A percentile compares a stretch with the other conserved stretches of the same genome.
Conservation (phyloP, 2,888 invertebrate genomes). For the Oscheius sp. region DNA sequence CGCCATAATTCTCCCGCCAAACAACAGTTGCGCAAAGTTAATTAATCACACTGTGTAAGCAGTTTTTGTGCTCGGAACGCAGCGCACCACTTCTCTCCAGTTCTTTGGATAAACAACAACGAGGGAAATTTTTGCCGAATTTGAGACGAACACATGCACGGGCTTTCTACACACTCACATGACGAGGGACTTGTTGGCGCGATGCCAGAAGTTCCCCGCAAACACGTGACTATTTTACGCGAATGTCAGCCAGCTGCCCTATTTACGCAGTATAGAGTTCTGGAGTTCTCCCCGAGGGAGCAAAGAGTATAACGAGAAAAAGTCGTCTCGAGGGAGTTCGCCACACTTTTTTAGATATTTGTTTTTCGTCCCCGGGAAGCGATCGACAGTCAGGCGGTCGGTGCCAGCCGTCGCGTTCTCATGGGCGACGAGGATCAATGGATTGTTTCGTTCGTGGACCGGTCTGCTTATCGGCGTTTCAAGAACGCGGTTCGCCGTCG, state of each 20-base stretch:
- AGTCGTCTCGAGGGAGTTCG: conserved; percentile 14
- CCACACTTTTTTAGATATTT: background rate
- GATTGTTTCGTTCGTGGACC: conserved; percentile 31
- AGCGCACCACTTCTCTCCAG: background rate
- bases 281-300: conserved; percentile 24
- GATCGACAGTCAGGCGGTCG: background rate
- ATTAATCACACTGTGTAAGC: conserved; percentile 23
- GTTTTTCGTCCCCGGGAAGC: background rate
- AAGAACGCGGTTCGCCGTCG: conserved; percentile 26
- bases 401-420: conserved; percentile 25
- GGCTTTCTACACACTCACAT: conserved; percentile 8
- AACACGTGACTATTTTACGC: conserved; percentile 26
- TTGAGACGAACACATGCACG: background rate
- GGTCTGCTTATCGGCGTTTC: conserved; percentile 29
- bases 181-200: conserved; percentile 21
- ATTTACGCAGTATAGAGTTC: conserved; percentile 23
- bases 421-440: conserved; percentile 22
- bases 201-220: conserved; percentile 25
- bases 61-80: conserved; percentile 12
- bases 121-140: background rate
- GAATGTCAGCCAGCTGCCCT: conserved; percentile 25
- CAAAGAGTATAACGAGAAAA: conserved; percentile 10
- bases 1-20: conserved; percentile 8
- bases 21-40: conserved; percentile 9
- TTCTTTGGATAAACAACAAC: background rate